Evolutionary conservation across 2,113 vertebrate genomes (phyloP), one percentile per base, ranked within the genome.

Genomic region (Deroptyus accipitrinus): DNA sequence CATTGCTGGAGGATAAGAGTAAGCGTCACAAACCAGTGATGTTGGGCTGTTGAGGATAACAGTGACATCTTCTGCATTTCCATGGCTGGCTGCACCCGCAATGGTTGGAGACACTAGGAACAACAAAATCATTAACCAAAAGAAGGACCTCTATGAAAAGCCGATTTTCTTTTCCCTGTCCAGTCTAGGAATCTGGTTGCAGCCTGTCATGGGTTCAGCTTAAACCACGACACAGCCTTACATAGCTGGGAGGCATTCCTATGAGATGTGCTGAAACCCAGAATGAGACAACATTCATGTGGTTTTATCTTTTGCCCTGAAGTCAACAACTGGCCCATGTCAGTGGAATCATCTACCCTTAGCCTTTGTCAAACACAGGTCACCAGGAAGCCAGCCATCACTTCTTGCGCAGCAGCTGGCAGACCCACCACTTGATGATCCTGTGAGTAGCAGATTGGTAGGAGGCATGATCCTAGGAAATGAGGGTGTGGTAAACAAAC

Each of bases 31-130:
- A 79, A 99, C 96, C 79, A 99, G 92, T 1, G 99, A 99, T 2
- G 98, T 99, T 59, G 99, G 99, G 81, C 98, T 99, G 97, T 98
- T 99, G 41, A 99, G 98, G 79, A 99, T 99, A 33, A 99, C 99
- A 1, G 98, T 98, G 75, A 99, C 97, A 24, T 99, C 98, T 95
- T 99, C 99, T 46, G 98, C 97, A 39, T 96, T 98, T 17, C 98
- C 97, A 17, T 97, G 97, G 12, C 95, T 83, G 27, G 98, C 98
- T 13, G 98, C 97, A 28, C 99, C 99, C 87, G 97, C 92, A 59
- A 99, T 99, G 59, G 98, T 98, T 90, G 99, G 99, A 91, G 99
- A 98, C 39, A 99, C 99, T 99, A 93, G 48, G 59, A 81, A 95
- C 41, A 92, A 90, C 37, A 88, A 90, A 86, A 82, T 17, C 35